Base-by-base conservation (phyloP, 2,113 vertebrate genomes). In the Prunella himalayana region DNA sequence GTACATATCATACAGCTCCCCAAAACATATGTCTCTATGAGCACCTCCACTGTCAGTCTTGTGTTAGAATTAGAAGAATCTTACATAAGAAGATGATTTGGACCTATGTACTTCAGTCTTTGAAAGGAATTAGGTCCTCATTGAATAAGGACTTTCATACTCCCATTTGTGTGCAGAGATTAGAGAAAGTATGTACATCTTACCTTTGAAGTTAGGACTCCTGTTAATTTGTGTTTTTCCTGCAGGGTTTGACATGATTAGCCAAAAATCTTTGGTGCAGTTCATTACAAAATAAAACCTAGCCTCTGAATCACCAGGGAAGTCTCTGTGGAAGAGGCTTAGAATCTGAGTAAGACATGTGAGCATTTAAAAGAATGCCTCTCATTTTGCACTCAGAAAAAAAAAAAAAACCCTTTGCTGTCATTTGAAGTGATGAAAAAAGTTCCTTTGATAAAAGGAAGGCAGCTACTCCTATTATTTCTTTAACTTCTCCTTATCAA, bases 161-260 rank as follows among this genome's bases (percentile, higher is more conserved):
- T 66, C 22, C 19, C n/a, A 17, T 92, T 90, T 95, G 19, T 88
- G 78, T 77, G 15, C 61, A 77, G 33, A 81, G 21, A 69, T 25
- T 71, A 66, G 27, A 66, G 56, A 78, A 88, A 88, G 16, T 41
- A 68, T 61, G 42, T 72, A 45, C 51, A 47, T 63, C 63, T 92
- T 87, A 57, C 53, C 53, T 93, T 93, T 88, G 84, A 95, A 94
- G 92, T 61, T 64, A 72, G 41, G 23, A 80, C 13, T 79, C 8
- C 11, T 44, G 42, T 57, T 86, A 95, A 82, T 90, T 95, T 86
- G 42, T 79, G 56, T 30, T 79, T 92, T 95, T 91, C 66, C 87
- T 91, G 53, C 28, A 72, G 85, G 53, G 54, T 9, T 65, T 85
- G 70, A 66, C 14, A 23, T 76, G 59, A 92, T 91, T 85, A 85